Conservation (phyloP, 2,888 invertebrate species). For the Antheraea yamamai region DNA sequence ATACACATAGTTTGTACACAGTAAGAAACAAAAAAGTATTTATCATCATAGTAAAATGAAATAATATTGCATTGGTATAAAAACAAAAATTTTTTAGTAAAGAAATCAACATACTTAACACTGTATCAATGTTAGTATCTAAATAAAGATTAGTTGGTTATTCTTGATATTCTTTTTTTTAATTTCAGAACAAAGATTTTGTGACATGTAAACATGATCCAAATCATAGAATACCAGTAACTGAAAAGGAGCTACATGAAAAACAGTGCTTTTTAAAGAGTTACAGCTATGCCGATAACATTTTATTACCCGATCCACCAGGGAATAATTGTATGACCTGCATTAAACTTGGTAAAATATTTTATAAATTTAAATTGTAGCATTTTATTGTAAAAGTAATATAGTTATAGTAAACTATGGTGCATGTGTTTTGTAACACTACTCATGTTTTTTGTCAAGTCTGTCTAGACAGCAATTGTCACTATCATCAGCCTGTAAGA, state of each 20-base stretch:
- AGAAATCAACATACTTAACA: no score
- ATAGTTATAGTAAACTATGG: no score
- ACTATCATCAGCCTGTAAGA: no score
- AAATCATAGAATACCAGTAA: slow-evolving; percentile 53
- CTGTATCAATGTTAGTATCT: no score
- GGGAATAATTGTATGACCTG: slow-evolving; percentile 46
- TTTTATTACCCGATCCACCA: slow-evolving; percentile 58
- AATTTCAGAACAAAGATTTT: slow-evolving; percentile 46
- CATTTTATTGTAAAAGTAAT: no score
- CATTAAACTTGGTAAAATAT: slow-evolving; percentile 56
- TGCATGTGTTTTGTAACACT: no score
- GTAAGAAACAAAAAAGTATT: not conserved
- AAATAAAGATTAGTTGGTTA: no score
- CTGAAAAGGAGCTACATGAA: slow-evolving; percentile 51
- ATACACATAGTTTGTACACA: not conserved
- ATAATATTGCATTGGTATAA: no score
- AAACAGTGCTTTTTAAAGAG: slow-evolving; percentile 48
- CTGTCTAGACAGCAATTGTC: no score
- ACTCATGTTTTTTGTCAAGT: no score
- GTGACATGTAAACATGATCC: slow-evolving; percentile 51
- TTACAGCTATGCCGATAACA: slow-evolving; percentile 54
- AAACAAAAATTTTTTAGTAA: no score
- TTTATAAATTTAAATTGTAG: no score
- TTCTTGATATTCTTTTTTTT: slow-evolving; percentile 16
- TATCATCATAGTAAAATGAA: not conserved